These are phyloP conservation scores for Phaedon cochleariae DNA, from an alignment of 2,888 invertebrate species.

Conservation along the genomic window DNA sequence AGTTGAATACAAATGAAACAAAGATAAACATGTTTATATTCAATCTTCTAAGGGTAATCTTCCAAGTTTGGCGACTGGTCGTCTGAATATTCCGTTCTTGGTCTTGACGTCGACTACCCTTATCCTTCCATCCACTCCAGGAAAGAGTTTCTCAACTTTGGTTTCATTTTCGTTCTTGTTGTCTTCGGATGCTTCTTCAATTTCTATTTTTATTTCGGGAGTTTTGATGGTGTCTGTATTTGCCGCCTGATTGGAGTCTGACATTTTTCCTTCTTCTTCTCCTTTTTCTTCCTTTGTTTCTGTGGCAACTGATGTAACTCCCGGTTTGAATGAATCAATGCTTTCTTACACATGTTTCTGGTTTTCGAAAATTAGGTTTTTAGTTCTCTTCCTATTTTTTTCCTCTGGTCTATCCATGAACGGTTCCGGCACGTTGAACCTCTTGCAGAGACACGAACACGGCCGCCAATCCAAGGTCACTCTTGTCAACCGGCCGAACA, in stretches of 20 bases:
- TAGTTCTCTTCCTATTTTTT: conserved; percentile 65
- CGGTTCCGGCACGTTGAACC: conserved; percentile 94
- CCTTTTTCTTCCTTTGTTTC: conserved; percentile 41
- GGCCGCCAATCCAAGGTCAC: conserved; percentile 81
- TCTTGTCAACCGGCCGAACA: conserved; percentile 82
- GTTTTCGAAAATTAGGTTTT: conserved; percentile 81
- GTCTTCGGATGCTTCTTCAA: not conserved
- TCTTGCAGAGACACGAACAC: conserved; percentile 80
- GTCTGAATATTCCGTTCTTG: no score
- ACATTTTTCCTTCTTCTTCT: conserved; percentile 63
- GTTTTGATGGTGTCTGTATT: no score
- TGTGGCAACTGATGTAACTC: conserved; percentile 40
- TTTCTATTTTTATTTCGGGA: not conserved
- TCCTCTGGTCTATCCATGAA: conserved; percentile 62
- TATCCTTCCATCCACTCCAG: no score
- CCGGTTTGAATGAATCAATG: conserved; percentile 46
- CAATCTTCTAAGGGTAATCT: no score
- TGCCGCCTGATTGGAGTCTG: conserved; percentile 4
- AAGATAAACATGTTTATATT: no score
- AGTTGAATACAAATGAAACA: no score
- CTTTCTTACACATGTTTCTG: conserved; percentile 64
- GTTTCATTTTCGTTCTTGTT: conserved; percentile 16
- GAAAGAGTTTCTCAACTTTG: conserved; percentile 15
- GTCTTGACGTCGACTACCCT: no score
- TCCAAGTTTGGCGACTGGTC: no score